Base-by-base conservation (phyloP, 2,113 vertebrate species). In the Callithrix jacchus region DNA sequence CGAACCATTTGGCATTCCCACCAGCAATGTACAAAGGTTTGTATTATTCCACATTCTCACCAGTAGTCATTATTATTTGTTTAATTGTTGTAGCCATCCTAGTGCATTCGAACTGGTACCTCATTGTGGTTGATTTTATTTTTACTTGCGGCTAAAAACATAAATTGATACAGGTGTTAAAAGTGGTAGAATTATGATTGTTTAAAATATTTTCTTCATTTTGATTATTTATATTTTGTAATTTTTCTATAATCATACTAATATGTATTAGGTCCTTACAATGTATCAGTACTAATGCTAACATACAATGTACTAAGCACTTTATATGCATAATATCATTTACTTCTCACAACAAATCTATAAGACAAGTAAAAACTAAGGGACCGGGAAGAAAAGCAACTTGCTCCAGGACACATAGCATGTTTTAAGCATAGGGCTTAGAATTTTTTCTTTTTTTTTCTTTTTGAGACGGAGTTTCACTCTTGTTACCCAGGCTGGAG, bases 131-230 rank as follows among this genome's bases (percentile, higher is more conserved):
- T 95, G 18, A 16, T 73, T 79, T 88, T 80, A 30, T 83, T 49
- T 92, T 92, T 47, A 87, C 18, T 87, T 76, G 47, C 66, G 58
- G 47, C 32, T 93, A 83, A 70, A 92, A 83, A 40, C 13, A 37
- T 47, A 88, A 77, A 93, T 49, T 49, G 25, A 88, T 47, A 23
- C 32, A 80, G 45, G 8, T 10, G 7, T 82, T 66, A 54, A 83
- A 18, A 40, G 25, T 49, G 35, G 32, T 58, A 13, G 58, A 49
- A 76, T 77, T 58, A 21, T 56, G 14, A 68, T 82, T 89, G 40
- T 82, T 61, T 40, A 49, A 89, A 94, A 32, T 52, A 49, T 61
- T 93, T 93, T 93, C 61, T 87, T 79, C 27, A 37, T 80, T 93
- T 93, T 45, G 74, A 70, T 58, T 84, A 61, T 58, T 27, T 35